Conservation (phyloP, 2,797 vertebrate species). For the Benthosema pterotum region DNA sequence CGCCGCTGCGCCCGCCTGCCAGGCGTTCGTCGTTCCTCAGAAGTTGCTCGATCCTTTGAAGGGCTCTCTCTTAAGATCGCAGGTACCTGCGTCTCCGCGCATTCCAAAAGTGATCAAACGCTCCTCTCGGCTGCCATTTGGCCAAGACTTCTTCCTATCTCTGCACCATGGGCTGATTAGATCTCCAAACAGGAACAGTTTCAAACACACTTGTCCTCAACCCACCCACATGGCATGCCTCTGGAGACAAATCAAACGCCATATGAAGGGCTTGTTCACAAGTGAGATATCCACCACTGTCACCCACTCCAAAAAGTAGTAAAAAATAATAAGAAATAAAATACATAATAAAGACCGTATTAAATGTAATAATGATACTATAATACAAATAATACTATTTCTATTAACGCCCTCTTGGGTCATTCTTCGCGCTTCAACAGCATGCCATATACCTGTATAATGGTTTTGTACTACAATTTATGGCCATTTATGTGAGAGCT, state of each 20-base stretch:
- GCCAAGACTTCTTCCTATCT: constrained; percentile 64
- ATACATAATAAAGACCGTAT: too few relatives aligned
- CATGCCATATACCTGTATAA: too few relatives aligned
- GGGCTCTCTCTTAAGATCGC: constrained; percentile 57
- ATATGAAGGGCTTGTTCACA: constrained; percentile 1
- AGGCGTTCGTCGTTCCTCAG: constrained; percentile 52
- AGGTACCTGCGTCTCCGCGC: constrained; percentile 64
- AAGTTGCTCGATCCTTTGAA: constrained; percentile 65
- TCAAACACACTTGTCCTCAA: constrained; percentile 63
- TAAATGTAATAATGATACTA: too few relatives aligned
- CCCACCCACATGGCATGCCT: constrained; percentile 61
- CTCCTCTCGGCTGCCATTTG: constrained; percentile 54
- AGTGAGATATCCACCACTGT: too few relatives aligned
- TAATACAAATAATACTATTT: too few relatives aligned
- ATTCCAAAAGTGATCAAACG: constrained; percentile 71
- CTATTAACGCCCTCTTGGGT: too few relatives aligned
- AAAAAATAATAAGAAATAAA: too few relatives aligned
- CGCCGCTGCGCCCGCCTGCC: constrained; percentile 22
- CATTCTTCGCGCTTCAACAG: constrained; percentile 1
- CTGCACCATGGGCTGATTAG: constrained; percentile 66
- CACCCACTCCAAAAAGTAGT: too few relatives aligned
- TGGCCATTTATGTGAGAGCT: background rate
- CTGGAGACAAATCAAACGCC: constrained; percentile 64
- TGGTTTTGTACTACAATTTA: constrained; percentile 12
- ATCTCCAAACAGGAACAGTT: constrained; percentile 67